Evolutionary conservation across 35 echinoderm and acorn worm species (phyloP).

Genomic region (Anneissia japonica): DNA sequence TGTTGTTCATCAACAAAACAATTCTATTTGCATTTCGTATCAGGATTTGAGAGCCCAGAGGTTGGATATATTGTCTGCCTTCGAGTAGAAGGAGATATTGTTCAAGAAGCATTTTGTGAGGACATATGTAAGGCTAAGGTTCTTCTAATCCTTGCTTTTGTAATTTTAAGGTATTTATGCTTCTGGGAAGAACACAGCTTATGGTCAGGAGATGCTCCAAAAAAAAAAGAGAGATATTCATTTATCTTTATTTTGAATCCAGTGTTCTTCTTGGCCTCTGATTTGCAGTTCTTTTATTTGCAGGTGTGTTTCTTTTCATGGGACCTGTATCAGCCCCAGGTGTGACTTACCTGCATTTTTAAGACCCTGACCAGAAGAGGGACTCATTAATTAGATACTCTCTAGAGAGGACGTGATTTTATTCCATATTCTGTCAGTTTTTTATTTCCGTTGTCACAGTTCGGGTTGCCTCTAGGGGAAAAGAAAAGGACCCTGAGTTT

Average conservation of each 20-base stretch:
- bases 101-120: neutral
- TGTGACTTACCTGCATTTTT: neutral
- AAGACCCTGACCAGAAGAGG: neutral
- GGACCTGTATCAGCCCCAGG: neutral
- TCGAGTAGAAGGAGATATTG: neutral
- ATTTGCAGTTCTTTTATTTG: neutral
- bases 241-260: neutral
- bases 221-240: no score
- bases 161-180: neutral
- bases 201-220: neutral
- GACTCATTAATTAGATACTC: neutral
- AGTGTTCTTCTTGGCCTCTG: neutral
- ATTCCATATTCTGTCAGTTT: neutral
- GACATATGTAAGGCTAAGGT: neutral
- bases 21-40: neutral
- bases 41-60: neutral
- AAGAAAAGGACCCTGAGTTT: neutral
- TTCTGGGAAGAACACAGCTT: neutral
- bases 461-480: neutral
- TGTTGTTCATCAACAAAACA: neutral
- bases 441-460: neutral
- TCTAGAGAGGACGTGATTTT: neutral
- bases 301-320: neutral
- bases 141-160: neutral
- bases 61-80: neutral